phyloP scores from a whole-genome alignment of 2,113 vertebrate species.

The Pangasianodon gigas region DNA sequence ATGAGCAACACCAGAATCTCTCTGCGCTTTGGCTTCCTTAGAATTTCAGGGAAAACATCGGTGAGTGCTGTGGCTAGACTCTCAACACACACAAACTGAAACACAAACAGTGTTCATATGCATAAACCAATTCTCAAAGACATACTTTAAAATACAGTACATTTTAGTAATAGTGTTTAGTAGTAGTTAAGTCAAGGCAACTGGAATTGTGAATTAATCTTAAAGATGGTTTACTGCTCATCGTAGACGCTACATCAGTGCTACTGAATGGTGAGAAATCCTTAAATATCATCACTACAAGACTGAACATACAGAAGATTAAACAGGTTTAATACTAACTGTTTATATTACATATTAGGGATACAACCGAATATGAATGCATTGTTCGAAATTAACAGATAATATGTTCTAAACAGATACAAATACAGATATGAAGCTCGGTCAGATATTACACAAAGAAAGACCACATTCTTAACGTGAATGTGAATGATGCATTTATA shows the following conservation, averaged over 20 bases:
- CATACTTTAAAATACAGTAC: background rate
- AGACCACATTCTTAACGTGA: background rate
- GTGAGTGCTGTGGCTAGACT: conserved; percentile 85
- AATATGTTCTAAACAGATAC: background rate
- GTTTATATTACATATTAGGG: no score
- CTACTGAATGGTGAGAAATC: background rate
- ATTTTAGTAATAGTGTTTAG: background rate
- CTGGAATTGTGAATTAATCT: background rate
- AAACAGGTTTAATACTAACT: background rate
- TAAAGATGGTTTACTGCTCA: background rate
- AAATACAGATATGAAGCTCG: background rate
- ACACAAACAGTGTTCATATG: conserved; percentile 2
- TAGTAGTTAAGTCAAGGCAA: background rate
- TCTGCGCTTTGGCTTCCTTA: conserved; percentile 75
- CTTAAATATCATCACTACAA: background rate
- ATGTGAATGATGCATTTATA: background rate
- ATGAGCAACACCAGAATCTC: conserved; percentile 84
- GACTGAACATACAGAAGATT: background rate
- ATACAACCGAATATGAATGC: background rate
- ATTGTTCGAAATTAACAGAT: background rate
- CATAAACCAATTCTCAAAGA: background rate
- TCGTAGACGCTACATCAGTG: background rate
- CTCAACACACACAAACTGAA: conserved; percentile 89
- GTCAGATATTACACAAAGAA: background rate
- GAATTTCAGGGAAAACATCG: conserved; percentile 82